Conservation (phyloP, 2,113 vertebrate species). For the Lethenteron reissneri region DNA sequence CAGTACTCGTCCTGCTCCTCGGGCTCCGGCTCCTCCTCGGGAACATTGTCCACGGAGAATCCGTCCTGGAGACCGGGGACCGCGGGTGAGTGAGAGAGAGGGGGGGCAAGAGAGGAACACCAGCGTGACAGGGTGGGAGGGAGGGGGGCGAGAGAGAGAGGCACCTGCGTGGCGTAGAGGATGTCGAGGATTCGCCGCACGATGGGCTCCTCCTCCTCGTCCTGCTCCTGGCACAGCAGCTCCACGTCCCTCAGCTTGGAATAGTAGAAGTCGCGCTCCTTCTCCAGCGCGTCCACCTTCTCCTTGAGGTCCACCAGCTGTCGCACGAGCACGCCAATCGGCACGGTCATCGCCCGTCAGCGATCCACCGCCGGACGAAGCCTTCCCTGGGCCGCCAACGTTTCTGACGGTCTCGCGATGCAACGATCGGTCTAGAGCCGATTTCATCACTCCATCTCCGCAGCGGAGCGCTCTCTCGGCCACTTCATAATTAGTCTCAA, state of each 20-base stretch:
- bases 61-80: not conserved
- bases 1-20: not conserved
- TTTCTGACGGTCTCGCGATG: too few species aligned
- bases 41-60: not conserved
- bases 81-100: not conserved
- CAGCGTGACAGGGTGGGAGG: too few species aligned
- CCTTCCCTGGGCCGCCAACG: too few species aligned
- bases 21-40: not conserved
- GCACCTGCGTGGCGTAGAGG: slow-evolving; percentile 83
- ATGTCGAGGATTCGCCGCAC: slow-evolving; percentile 62
- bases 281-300: slow-evolving; percentile 80
- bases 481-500: too few species aligned
- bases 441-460: too few species aligned
- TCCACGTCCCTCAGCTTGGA: slow-evolving; percentile 92
- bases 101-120: not conserved
- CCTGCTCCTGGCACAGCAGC: slow-evolving; percentile 86
- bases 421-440: too few species aligned
- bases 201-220: slow-evolving; percentile 53
- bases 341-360: too few species aligned
- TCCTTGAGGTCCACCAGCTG: slow-evolving; percentile 79
- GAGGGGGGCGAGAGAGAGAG: not conserved
- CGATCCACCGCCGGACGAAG: too few species aligned
- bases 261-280: slow-evolving; percentile 96
- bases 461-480: too few species aligned
- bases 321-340: too few species aligned